Evolutionary conservation across 2,113 vertebrate genomes (phyloP).

Genomic region (Gavia stellata): DNA sequence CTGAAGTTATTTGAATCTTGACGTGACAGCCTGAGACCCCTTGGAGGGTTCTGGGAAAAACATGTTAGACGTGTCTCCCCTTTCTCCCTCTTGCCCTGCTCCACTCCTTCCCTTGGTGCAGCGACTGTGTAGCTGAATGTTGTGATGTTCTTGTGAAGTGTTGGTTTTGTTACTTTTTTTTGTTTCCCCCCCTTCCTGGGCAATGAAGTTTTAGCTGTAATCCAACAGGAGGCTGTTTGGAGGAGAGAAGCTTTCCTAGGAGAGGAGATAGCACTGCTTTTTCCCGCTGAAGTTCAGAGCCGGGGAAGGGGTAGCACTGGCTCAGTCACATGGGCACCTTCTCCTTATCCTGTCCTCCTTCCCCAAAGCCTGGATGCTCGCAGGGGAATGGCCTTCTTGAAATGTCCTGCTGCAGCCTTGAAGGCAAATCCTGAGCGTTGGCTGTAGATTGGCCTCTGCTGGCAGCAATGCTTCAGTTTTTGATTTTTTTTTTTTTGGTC

Average conservation of each 20-base stretch:
- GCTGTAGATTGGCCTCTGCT: background rate
- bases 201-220: background rate
- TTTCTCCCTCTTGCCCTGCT: background rate
- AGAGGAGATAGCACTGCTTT: background rate
- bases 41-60: background rate
- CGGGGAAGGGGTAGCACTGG: background rate
- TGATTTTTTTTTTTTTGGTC: too few relatives aligned
- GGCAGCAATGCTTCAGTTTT: background rate
- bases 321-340: background rate
- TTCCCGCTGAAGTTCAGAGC: background rate
- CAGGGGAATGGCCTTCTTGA: background rate
- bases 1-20: background rate
- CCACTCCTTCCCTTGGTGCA: background rate
- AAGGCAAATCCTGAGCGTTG: background rate
- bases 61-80: background rate
- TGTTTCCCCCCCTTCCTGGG: background rate
- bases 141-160: constrained; percentile 35
- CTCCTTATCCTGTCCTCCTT: background rate
- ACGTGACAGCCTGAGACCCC: background rate
- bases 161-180: background rate
- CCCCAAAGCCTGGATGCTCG: background rate
- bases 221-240: background rate
- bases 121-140: constrained; percentile 32
- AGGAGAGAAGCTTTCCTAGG: background rate
- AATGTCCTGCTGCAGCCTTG: background rate